Conservation (phyloP, 2,113 vertebrate species). For the Orthonyx spaldingii region DNA sequence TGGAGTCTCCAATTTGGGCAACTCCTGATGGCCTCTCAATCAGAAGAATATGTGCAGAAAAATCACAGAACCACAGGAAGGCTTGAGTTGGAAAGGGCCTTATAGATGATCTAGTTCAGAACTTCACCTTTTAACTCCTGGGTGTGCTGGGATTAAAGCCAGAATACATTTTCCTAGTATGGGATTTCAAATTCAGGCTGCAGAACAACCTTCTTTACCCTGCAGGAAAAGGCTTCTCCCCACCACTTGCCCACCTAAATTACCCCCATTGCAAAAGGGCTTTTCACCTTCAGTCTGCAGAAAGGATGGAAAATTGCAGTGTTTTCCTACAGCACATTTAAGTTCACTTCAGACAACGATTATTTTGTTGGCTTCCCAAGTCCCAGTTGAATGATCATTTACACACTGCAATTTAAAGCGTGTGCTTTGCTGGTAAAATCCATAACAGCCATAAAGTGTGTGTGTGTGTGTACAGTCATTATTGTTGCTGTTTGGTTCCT, state of each 20-base stretch:
- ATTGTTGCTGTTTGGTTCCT: background rate
- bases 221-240: background rate
- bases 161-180: background rate
- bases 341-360: background rate
- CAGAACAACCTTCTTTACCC: background rate
- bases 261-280: background rate
- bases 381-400: conserved; percentile 17
- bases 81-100: background rate
- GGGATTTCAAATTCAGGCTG: background rate
- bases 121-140: background rate
- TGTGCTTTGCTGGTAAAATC: background rate
- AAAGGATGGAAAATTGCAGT: background rate
- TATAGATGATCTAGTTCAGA: background rate
- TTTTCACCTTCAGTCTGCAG: background rate
- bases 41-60: background rate
- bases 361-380: background rate
- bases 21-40: background rate
- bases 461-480: background rate
- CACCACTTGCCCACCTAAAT: background rate
- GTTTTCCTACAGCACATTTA: background rate
- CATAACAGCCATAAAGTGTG: background rate
- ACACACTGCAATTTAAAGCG: background rate
- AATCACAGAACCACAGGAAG: background rate
- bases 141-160: background rate
- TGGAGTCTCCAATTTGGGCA: background rate